These are phyloP conservation scores for Eclectus roratus DNA, from an alignment of 2,113 vertebrate genomes.

Conservation along the genomic window DNA sequence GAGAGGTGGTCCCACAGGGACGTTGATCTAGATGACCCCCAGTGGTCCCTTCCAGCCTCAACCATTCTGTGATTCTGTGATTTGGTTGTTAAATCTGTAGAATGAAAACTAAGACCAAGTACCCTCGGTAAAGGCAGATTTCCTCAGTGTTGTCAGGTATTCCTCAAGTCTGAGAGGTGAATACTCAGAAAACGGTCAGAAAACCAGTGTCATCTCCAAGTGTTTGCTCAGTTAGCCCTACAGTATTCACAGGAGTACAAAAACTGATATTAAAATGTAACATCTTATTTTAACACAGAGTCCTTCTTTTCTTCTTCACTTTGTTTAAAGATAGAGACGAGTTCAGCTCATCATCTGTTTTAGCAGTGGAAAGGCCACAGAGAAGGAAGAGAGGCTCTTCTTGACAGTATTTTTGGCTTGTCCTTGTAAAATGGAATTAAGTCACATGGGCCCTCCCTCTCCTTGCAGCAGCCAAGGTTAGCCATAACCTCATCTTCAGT, in stretches of 20 bases:
- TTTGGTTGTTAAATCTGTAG: not conserved
- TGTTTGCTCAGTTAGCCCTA: not conserved
- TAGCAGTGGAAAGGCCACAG: not conserved
- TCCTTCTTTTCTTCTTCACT: not conserved
- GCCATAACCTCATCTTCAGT: not conserved
- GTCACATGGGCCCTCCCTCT: not conserved
- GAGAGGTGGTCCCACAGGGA: not conserved
- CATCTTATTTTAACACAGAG: not conserved
- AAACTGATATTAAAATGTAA: not conserved
- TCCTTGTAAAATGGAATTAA: slow-evolving; percentile 2
- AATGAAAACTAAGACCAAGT: not conserved
- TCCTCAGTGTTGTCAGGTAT: not conserved
- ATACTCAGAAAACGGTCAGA: not conserved
- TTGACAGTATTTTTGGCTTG: not conserved
- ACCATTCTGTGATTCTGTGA: not conserved
- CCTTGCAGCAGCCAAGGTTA: not conserved
- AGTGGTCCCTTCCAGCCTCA: not conserved
- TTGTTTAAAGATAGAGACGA: not conserved
- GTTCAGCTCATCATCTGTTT: not conserved
- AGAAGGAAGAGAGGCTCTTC: not conserved
- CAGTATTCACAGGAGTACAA: not conserved
- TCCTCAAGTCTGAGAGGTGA: not conserved
- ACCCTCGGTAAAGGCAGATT: not conserved
- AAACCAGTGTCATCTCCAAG: not conserved
- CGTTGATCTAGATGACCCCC: not conserved